These are phyloP conservation scores for Chamaetylas fuelleborni DNA, from an alignment of 2,113 vertebrate genomes.

Conservation along the genomic window DNA sequence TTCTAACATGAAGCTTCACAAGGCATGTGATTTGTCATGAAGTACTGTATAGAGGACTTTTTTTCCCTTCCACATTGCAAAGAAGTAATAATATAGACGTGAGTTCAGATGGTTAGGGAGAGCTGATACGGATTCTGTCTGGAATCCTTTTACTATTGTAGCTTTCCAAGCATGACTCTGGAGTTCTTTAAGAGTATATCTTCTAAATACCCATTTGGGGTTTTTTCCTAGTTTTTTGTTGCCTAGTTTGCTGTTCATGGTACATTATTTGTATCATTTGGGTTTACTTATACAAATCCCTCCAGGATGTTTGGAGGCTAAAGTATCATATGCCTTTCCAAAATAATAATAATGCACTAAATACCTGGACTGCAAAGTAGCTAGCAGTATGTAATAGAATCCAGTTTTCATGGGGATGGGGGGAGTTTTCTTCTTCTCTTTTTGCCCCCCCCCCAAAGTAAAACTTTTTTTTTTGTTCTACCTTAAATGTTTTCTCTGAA, in stretches of 20 bases:
- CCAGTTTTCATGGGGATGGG: background rate
- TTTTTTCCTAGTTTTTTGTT: background rate
- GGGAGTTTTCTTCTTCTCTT: background rate
- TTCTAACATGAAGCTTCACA: conserved; percentile 59
- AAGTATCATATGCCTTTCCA: background rate
- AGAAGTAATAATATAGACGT: background rate
- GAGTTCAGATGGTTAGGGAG: background rate
- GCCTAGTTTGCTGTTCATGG: background rate
- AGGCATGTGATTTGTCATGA: conserved; percentile 56
- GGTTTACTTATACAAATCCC: background rate
- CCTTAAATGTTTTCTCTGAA: background rate
- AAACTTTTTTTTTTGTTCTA: background rate
- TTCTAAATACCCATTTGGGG: background rate
- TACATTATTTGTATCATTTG: background rate
- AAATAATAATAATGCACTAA: background rate
- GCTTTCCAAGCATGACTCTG: background rate
- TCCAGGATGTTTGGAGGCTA: background rate
- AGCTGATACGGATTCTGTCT: background rate
- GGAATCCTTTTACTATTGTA: background rate
- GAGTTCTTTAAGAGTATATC: background rate
- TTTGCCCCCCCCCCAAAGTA: background rate
- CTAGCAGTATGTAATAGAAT: background rate
- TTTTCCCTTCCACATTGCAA: background rate
- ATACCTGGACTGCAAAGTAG: background rate
- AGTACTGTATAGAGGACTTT: background rate